A percentile compares a stretch with the other conserved stretches of the same genome.
These are phyloP conservation scores for Drosophila hydei DNA, from an alignment of 1,140 invertebrate species.

Conservation along the genomic window DNA sequence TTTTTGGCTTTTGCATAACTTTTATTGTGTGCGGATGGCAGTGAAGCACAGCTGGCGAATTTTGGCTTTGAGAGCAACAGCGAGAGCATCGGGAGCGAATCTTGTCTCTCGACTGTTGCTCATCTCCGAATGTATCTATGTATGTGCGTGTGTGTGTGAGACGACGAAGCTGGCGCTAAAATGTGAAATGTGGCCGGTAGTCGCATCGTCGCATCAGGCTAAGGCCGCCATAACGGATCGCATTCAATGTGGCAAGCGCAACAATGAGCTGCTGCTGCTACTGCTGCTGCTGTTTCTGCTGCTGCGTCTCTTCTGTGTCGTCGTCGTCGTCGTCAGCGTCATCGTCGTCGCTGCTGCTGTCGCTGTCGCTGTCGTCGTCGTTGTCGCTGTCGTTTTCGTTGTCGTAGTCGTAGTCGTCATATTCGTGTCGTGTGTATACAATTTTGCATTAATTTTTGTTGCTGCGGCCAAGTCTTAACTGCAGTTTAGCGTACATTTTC, in stretches of 20 bases:
- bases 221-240: slow-evolving; percentile 81
- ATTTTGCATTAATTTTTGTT: slow-evolving; percentile 80
- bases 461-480: slow-evolving; percentile 63
- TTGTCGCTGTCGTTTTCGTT: slow-evolving; percentile 2
- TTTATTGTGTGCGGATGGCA: slow-evolving; percentile 67
- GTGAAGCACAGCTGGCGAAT: slow-evolving; percentile 55
- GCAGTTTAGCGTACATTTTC: slow-evolving; percentile 68
- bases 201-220: slow-evolving; percentile 79
- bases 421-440: slow-evolving; percentile 76
- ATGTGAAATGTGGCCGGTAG: slow-evolving; percentile 80
- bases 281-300: slow-evolving; percentile 30
- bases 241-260: slow-evolving; percentile 82
- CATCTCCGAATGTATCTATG: slow-evolving; percentile 53
- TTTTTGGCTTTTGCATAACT: slow-evolving; percentile 77
- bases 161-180: slow-evolving; percentile 61
- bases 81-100: slow-evolving; percentile 42
- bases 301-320: slow-evolving; percentile 16
- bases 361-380: slow-evolving; percentile 3
- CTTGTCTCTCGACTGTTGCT: slow-evolving; percentile 67
- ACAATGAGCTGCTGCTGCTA: slow-evolving; percentile 71
- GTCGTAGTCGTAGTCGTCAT: slow-evolving; percentile 32
- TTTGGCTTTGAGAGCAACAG: slow-evolving; percentile 46
- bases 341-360: slow-evolving; percentile 20
- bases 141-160: slow-evolving; percentile 22
- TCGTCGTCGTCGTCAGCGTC: slow-evolving; percentile 23